Evolutionary conservation across 2,797 vertebrate species (phyloP), one percentile per base, ranked within the genome.

Genomic region (Acropternis orthonyx): DNA sequence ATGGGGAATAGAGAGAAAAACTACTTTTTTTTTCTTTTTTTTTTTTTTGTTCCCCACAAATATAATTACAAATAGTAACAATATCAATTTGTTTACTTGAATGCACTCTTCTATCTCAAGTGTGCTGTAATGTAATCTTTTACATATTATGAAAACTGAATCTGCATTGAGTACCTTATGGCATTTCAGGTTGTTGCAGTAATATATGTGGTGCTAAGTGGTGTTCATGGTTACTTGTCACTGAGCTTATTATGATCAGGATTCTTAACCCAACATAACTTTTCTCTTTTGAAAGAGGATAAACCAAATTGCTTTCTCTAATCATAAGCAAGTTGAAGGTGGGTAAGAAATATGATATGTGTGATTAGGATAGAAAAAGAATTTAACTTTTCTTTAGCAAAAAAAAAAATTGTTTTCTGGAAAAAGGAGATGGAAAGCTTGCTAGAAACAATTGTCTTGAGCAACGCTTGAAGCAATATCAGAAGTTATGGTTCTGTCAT

Each of bases 251-350:
- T 36, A 62, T 4, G 14, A 88, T 84, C 81, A 62, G 37, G 48
- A 39, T 18, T 76, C 30, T 79, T 58, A 92, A 61, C 7, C n/a
- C 34, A 56, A 27, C 0, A 4, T 84, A 92, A 84, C 85, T 56
- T 87, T 76, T 94, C 59, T 74, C 26, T 79, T 95, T 82, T 77
- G 56, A 80, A 93, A 80, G 49, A 83, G 46, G 36, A 59, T 55
- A 66, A 94, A 86, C 22, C 78, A 73, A 86, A 78, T 56, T 67
- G 20, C 24, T 89, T 88, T 89, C 41, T 85, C 22, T 61, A 63
- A 19, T 79, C 36, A 74, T 36, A 73, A 83, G 5, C 5, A 77
- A 46, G 62, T 85, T 84, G 59, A 88, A 81, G 28, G 10, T 87
- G 18, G 22, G 21, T 76, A 39, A 88, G 34, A 79, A 86, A 59